These are phyloP conservation scores for Olivierus martensii DNA, from an alignment of 1,140 invertebrate genomes.

Conservation along the genomic window DNA sequence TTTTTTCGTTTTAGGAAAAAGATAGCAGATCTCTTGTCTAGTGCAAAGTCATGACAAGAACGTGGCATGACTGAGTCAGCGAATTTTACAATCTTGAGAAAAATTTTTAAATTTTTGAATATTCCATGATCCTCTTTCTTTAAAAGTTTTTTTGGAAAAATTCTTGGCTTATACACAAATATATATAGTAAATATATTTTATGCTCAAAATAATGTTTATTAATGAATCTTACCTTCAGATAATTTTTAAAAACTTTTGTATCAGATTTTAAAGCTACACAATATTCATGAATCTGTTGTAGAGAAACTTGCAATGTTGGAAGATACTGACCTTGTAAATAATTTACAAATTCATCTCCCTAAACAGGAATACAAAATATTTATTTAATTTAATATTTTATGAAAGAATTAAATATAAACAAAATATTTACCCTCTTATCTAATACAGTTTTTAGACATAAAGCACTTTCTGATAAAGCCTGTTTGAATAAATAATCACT, in stretches of 20 bases:
- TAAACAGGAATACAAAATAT: no score
- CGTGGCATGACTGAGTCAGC: no score
- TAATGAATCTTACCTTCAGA: conserved; percentile 31
- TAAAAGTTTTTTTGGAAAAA: no score
- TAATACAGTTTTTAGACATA: conserved; percentile 8
- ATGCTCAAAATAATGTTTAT: no score
- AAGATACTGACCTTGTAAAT: conserved; percentile 33
- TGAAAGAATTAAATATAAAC: no score
- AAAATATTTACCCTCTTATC: conserved; percentile 16
- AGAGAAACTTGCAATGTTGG: conserved; percentile 31
- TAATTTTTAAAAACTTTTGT: conserved; percentile 37
- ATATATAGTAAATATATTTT: no score
- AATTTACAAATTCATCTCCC: conserved; percentile 34
- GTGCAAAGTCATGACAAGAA: no score
- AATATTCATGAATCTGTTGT: conserved; percentile 33
- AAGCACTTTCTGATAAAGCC: conserved; percentile 15
- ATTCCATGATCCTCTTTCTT: neutral
- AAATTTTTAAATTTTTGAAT: conserved; percentile 5
- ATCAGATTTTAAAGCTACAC: conserved; percentile 33
- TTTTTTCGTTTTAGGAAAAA: no score
- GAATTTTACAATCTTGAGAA: no score
- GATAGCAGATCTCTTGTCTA: no score
- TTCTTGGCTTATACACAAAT: no score
- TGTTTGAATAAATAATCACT: neutral
- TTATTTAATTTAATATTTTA: no score